Base-by-base conservation (phyloP, 2,113 vertebrate species). In the Acanthochromis polyacanthus region DNA sequence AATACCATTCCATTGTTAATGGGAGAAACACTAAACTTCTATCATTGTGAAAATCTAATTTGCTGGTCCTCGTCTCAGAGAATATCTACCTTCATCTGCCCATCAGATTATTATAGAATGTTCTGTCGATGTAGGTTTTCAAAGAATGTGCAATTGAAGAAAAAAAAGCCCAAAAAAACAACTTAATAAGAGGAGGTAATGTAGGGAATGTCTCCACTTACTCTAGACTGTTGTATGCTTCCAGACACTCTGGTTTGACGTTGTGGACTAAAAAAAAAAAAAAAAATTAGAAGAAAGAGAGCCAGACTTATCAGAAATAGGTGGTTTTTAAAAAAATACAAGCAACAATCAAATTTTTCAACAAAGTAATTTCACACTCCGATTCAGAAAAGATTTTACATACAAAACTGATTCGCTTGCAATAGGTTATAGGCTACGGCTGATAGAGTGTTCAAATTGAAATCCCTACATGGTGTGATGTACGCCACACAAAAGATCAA, bases 141-240 rank as follows among this genome's bases (percentile, higher is more conserved):
- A 1, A n/a, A 46, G 52, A 60, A 68, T 53, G 10, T 19, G 19
- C 61, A 5, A 20, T 8, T 36, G 14, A 38, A 60, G 15, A 56
- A 8, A 45, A 25, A 25, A 3, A 25, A n/a, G n/a, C 25, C 1
- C 12, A 45, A 45, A 53, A 20, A 67, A 43, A 30, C 46, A 57
- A 46, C 6, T 10, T 32, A 9, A 15, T 4, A 50, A n/a, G 30
- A 4, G 1, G 3, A 38, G 2, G 7, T 63, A 46, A 84, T 23
- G 11, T 5, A 72, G 22, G 12, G 7, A 16, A 38, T 10, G 20
- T 62, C 83, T 71, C 3, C 56, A 91, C 97, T 96, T 87, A 99
- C 98, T 97, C 96, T n/a, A 99, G 93, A 82, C 83, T 92, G 94
- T 98, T 99, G 92, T 99, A 99, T 23, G 93, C 91, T 0, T 98